Evolutionary conservation across 2,797 vertebrate species (phyloP), one percentile per base, ranked within the genome.

Genomic region (Tympanoctomys barrerae): DNA sequence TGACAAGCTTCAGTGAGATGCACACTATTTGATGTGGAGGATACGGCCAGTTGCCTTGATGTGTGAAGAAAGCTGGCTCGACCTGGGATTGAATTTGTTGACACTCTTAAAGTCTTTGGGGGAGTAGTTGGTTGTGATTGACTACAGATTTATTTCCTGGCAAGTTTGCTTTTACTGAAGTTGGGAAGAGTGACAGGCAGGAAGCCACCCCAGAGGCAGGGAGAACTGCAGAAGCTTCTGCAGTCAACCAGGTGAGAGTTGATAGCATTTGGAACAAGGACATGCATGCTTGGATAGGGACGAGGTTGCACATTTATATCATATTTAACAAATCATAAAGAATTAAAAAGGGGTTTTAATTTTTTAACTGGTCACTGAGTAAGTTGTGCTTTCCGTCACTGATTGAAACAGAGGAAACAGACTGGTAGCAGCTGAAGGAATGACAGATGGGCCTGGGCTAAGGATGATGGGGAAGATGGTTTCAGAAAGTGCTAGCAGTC

Each of bases 401-500:
- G 83, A 49, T 18, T n/a, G 19, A 91, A 68, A 54, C 2, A 39
- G 18, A 83, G 16, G 12, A 87, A 49, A 59, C 22, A 77, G 36
- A 54, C 49, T 52, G 61, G 10, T 83, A 42, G 57, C 57, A 73
- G 71, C 59, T 14, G 71, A 49, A 54, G 79, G 42, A 86, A 13
- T 24, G 19, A 79, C 80, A 77, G 62, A 66, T 24, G 7, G 19
- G 28, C 42, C 70, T 46, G 90, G 9, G n/a, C 7, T 7, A n/a
- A 33, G 33, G 36, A 75, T 82, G 57, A 19, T 28, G 52, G 52
- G 81, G 42, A 62, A 70, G 62, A 31, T n/a, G 36, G 14, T 92
- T 68, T 94, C 31, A 92, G 79, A 90, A 90, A 80, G 87, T 12
- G 16, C 46, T 81, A 77, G 80, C 22, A 49, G 61, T 80, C 18